Evolutionary conservation across 2,113 vertebrate species (phyloP), one percentile per base, ranked within the genome.

Genomic region (Ranitomeya imitator): DNA sequence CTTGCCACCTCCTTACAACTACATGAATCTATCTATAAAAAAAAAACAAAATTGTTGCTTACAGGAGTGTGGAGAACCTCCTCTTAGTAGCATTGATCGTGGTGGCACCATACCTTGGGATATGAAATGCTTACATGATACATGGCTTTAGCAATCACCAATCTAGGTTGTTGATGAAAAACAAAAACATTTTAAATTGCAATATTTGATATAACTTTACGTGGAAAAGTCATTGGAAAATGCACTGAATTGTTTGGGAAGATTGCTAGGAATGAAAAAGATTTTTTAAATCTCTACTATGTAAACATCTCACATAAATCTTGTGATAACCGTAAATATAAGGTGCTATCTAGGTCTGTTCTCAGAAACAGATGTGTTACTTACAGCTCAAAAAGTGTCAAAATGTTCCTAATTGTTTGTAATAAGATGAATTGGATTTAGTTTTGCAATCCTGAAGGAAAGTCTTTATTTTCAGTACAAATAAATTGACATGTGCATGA

Each of bases 381-480:
- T 37, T 81, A 81, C 26, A 61, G 26, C 26, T 81, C n/a, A 69
- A 65, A n/a, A 86, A 61, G 12, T 52, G 59, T 86, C 55, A 85
- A 60, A 85, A 61, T 18, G 6, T 61, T 71, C 76, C 15, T 86
- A 77, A 78, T 37, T 86, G 57, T 86, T 78, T 77, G 57, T 23
- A 86, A 63, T 23, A 86, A 45, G 71, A 77, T 37, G 61, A 26
- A 26, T 67, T 15, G 21, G 52, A 19, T n/a, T 55, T 55, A 13
- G 37, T 54, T 65, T 67, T 1, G 31, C 23, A 85, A 13, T 74
- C 31, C 7, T 7, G 54, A 26, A 85, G 23, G 51, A 12, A 85
- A 74, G 23, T 60, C 67, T 74, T 85, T 73, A 59, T 85, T 85
- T 85, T 51, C 14, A 85, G 69, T 85, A 85, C 52, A 78, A 78